Conservation (phyloP, 1,140 invertebrate species). For the Drosophila watanabei region DNA sequence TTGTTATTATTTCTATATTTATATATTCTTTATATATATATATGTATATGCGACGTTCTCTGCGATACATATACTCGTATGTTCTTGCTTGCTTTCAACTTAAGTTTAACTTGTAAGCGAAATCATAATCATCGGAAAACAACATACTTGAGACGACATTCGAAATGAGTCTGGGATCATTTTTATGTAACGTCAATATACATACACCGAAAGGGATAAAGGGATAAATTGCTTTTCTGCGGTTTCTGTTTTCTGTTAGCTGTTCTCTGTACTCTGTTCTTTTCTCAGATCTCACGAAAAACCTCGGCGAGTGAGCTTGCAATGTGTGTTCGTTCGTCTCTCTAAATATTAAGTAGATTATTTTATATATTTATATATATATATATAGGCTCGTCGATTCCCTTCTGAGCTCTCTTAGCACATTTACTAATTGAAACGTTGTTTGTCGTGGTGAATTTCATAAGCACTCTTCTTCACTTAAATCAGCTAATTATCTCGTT, state of each 20-base stretch:
- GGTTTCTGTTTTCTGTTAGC: slow-evolving; percentile 3
- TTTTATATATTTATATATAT: slow-evolving; percentile 46
- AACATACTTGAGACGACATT: slow-evolving; percentile 70
- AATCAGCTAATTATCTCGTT: slow-evolving; percentile 59
- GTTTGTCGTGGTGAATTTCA: slow-evolving; percentile 67
- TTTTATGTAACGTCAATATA: slow-evolving; percentile 51
- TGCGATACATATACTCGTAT: slow-evolving; percentile 37
- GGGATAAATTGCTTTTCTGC: slow-evolving; percentile 39
- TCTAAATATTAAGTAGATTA: slow-evolving; percentile 64
- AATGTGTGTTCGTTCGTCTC: slow-evolving; percentile 37
- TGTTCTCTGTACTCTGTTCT: not conserved
- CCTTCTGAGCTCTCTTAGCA: slow-evolving; percentile 61
- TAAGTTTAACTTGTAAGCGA: slow-evolving; percentile 75
- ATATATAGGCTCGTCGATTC: slow-evolving; percentile 29
- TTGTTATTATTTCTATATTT: slow-evolving; percentile 41
- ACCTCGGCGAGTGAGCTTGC: slow-evolving; percentile 79
- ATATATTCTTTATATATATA: slow-evolving; percentile 33
- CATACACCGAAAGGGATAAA: slow-evolving; percentile 46
- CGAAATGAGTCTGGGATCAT: slow-evolving; percentile 42
- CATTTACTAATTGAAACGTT: slow-evolving; percentile 83
- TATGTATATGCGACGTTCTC: slow-evolving; percentile 32
- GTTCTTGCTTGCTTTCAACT: slow-evolving; percentile 54
- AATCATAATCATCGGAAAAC: slow-evolving; percentile 54
- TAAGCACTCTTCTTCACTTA: slow-evolving; percentile 75
- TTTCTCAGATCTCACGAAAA: slow-evolving; percentile 40